Evolutionary conservation across 2,888 invertebrate species (phyloP), one percentile per base, ranked within the genome.

Genomic region (Lycophotia porphyrea): DNA sequence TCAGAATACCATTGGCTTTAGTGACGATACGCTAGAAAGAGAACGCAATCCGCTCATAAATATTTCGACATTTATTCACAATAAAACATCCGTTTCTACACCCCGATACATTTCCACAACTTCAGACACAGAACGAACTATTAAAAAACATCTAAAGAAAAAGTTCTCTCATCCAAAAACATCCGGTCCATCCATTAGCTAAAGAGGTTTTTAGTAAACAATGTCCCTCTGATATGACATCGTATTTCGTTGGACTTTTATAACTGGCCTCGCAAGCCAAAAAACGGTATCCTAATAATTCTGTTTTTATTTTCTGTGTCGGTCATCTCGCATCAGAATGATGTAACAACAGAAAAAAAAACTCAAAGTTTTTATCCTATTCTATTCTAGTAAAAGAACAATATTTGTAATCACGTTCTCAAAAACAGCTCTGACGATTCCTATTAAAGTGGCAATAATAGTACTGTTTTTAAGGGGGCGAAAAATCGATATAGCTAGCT

Each of bases 161-260:
- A 68, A 71, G 76, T 68, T 81, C 69, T 81, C 39, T 73, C 83
- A 69, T 65, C 74, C 80, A 79, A 80, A 80, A 76, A 77, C 52
- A 80, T 76, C 67, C 70, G 60, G 74, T 70, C 68, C 67, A 74
- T 87, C 87, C 87, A 88, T 87, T 87, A 85, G 68, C 85, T 34
- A 74, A 85, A 87, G 74, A 85, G 78, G 77, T 78, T 87, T 84
- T 79, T 58, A 68, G 77, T 85, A 81, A 81, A 87, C 80, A 87
- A 80, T 85, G 81, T 81, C 27, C 75, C 58, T 58, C 27, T 70
- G 65, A 78, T 81, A 84, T 80, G 70, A 86, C 63, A 65, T 76
- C 67, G 73, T 79, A 74, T 84, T 84, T 80, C 63, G 72, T 74
- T 65, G 58, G 60, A 27, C 27, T 13, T 73, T 67, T 39, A 7